Percentiles rank a stretch among this genome's conserved stretches.
These are phyloP conservation scores for Rhinolophus ferrumequinum DNA, from an alignment of 2,113 vertebrate species.

Conservation along the genomic window DNA sequence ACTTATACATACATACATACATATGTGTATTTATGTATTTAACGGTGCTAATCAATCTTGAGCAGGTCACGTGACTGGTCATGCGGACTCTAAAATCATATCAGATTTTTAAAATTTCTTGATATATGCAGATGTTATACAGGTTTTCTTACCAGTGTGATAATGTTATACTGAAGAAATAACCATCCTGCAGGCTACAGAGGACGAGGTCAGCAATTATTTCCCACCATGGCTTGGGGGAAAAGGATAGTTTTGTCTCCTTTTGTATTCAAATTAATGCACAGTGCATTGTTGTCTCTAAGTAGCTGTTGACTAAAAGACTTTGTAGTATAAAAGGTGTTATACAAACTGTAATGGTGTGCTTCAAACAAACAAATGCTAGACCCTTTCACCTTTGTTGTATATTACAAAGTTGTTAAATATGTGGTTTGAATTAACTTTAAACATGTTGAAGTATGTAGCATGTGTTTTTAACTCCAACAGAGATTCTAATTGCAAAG, in stretches of 20 bases:
- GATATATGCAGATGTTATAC: constrained; percentile 99
- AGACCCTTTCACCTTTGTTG: constrained; percentile 80
- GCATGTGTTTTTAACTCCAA: constrained; percentile 78
- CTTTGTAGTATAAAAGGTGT: constrained; percentile 81
- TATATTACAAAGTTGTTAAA: constrained; percentile 82
- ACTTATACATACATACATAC: constrained; percentile 59
- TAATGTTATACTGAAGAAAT: constrained; percentile 92
- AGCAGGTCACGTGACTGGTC: constrained; percentile 99
- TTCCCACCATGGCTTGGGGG: constrained; percentile 93
- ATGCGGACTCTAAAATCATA: constrained; percentile 99
- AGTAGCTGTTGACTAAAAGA: constrained; percentile 86
- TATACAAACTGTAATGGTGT: constrained; percentile 85
- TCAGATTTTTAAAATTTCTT: constrained; percentile 96
- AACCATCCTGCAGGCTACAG: constrained; percentile 96
- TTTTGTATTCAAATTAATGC: constrained; percentile 89
- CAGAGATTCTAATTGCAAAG: constrained; percentile 73
- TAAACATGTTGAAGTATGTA: constrained; percentile 78
- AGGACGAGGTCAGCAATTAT: constrained; percentile 96
- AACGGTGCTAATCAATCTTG: constrained; percentile 99
- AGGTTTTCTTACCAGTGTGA: constrained; percentile 98
- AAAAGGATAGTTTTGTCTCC: constrained; percentile 90
- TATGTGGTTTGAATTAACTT: constrained; percentile 82
- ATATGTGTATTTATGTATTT: constrained; percentile 90
- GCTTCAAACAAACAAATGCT: constrained; percentile 79
- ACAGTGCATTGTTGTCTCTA: constrained; percentile 87